Evolutionary conservation across 2,888 invertebrate species (phyloP).

Genomic region (Lucinisca nassula): DNA sequence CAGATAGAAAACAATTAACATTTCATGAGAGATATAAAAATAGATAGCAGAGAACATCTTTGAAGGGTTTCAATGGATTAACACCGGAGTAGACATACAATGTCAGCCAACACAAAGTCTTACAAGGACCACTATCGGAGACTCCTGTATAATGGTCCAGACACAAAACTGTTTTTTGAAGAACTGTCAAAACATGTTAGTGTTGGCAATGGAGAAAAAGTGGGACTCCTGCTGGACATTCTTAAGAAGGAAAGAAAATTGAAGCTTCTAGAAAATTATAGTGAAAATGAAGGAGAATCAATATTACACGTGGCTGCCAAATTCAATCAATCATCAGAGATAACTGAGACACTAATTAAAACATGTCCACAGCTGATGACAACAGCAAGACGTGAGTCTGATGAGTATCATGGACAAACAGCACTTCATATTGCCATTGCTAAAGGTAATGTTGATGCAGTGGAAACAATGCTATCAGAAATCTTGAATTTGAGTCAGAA

Average conservation of each 20-base stretch:
- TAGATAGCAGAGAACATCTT: too few species aligned
- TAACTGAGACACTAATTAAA: constrained; percentile 60
- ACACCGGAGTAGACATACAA: too few species aligned
- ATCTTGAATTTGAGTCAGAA: constrained; percentile 54
- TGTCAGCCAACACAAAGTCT: constrained; percentile 54
- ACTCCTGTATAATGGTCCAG: constrained; percentile 50
- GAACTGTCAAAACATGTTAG: constrained; percentile 55
- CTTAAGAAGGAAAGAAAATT: constrained; percentile 52
- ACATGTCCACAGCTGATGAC: constrained; percentile 68
- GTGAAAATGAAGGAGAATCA: constrained; percentile 68
- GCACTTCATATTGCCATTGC: constrained; percentile 75
- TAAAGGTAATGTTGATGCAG: constrained; percentile 68
- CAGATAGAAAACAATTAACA: too few species aligned
- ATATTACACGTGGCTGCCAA: constrained; percentile 73
- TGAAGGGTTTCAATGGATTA: too few species aligned
- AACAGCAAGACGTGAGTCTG: constrained; percentile 63
- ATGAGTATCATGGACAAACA: constrained; percentile 71
- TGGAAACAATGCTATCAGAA: constrained; percentile 65
- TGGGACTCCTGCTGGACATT: constrained; percentile 51
- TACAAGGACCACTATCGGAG: constrained; percentile 63
- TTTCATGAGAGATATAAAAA: too few species aligned
- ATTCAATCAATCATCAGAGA: constrained; percentile 66
- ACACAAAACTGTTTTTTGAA: constrained; percentile 45
- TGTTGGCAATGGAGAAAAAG: constrained; percentile 52
- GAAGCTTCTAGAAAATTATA: constrained; percentile 35